These are phyloP conservation scores for Sinohyriopsis cumingii DNA, from an alignment of 2,888 invertebrate genomes.

Conservation along the genomic window DNA sequence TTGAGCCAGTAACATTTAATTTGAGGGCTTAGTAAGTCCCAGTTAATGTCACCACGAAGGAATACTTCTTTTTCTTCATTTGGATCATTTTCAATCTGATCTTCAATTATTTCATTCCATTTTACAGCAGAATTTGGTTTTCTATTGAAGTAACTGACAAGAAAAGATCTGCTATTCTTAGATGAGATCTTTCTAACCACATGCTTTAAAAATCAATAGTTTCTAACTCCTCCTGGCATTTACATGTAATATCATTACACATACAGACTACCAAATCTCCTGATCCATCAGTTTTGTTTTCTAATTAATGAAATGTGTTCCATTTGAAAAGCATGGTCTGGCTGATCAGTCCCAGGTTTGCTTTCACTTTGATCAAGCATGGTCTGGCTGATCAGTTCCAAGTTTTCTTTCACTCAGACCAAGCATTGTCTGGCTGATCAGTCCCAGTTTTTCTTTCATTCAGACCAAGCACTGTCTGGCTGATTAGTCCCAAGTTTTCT, in stretches of 20 bases:
- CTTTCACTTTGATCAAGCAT: too few species aligned
- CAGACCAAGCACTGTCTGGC: background rate
- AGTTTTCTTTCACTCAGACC: too few species aligned
- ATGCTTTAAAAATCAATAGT: too few species aligned
- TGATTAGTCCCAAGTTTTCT: background rate
- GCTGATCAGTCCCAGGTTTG: background rate
- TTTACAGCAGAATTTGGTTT: background rate
- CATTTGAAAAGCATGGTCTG: background rate
- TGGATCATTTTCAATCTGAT: background rate
- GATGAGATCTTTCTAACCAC: too few species aligned
- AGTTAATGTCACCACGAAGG: background rate
- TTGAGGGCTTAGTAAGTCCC: background rate
- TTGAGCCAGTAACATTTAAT: background rate
- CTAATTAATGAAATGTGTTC: slow-evolving; percentile 2
- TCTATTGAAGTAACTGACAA: background rate
- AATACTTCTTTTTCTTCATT: background rate
- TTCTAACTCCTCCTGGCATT: background rate
- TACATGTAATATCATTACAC: background rate
- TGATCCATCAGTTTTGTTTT: background rate
- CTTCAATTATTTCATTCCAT: slow-evolving; percentile 3
- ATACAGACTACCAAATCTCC: background rate
- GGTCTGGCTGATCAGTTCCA: background rate
- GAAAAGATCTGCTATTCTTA: too few species aligned
- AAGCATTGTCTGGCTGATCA: background rate
- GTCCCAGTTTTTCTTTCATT: slow-evolving; percentile 1